Percentiles rank a stretch among this genome's conserved stretches.
phyloP scores from a whole-genome alignment of 2,113 vertebrate species.

The Campylorhamphus procurvoides region DNA sequence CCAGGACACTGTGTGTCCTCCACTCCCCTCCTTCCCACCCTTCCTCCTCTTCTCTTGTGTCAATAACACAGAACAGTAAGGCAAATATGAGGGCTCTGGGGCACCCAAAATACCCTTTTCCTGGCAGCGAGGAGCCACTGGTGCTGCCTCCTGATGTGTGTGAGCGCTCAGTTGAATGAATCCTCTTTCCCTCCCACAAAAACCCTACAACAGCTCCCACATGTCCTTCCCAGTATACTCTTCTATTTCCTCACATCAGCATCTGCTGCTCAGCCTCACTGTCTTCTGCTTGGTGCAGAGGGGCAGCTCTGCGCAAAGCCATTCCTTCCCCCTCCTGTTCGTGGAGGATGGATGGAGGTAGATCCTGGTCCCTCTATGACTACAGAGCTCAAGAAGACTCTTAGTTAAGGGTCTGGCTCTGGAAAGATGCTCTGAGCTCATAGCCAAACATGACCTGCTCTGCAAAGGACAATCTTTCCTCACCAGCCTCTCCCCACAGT shows the following conservation, averaged over 20 bases:
- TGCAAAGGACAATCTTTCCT: not conserved
- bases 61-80: not conserved
- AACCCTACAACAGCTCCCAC: not conserved
- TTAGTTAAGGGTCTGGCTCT: not conserved
- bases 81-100: not conserved
- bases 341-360: not conserved
- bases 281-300: not conserved
- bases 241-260: not conserved
- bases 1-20: not conserved
- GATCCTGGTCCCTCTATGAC: not conserved
- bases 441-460: not conserved
- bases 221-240: not conserved
- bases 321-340: not conserved
- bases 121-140: not conserved
- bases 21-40: not conserved
- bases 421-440: not conserved
- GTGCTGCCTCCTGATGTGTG: not conserved
- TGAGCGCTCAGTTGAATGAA: not conserved
- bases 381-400: not conserved
- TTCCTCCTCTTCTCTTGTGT: not conserved
- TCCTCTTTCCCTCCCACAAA: not conserved
- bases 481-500: not conserved
- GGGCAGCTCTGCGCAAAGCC: not conserved
- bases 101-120: not conserved
- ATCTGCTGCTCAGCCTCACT: not conserved